A percentile compares a stretch with the other conserved stretches of the same genome.
These are phyloP conservation scores for Pseudoatta argentina DNA, from an alignment of 1,140 invertebrate species.

Conservation along the genomic window DNA sequence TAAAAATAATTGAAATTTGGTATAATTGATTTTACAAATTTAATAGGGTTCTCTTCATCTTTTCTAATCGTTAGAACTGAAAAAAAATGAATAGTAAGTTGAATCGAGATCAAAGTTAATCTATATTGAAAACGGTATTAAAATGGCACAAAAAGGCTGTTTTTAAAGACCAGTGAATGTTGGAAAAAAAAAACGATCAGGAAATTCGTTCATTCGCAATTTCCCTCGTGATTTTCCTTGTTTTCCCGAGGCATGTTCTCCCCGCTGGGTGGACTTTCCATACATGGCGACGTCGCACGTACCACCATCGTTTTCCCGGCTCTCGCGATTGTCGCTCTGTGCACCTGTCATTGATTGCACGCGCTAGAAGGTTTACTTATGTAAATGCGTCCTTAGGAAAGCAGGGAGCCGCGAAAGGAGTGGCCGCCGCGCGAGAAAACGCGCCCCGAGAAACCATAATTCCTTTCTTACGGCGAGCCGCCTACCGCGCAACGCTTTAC, in stretches of 20 bases:
- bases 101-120: too few relatives aligned
- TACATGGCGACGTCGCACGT: conserved; percentile 20
- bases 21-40: too few relatives aligned
- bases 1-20: too few relatives aligned
- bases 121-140: too few relatives aligned
- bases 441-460: conserved; percentile 63
- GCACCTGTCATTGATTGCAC: conserved; percentile 67
- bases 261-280: background rate
- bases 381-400: conserved; percentile 74
- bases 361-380: conserved; percentile 74
- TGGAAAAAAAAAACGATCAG: background rate
- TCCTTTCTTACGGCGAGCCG: conserved; percentile 66
- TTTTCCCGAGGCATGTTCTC: background rate
- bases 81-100: too few relatives aligned
- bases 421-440: conserved; percentile 32
- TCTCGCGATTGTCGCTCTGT: conserved; percentile 37
- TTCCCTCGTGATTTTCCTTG: background rate
- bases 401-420: conserved; percentile 66
- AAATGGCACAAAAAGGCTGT: background rate
- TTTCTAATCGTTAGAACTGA: too few relatives aligned
- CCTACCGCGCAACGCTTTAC: conserved; percentile 29
- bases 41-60: too few relatives aligned
- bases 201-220: background rate
- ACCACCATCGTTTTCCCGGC: conserved; percentile 15
- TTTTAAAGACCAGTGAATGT: background rate